Evolutionary conservation across 1,140 invertebrate species (phyloP).

Genomic region (Ceratina calcarata): DNA sequence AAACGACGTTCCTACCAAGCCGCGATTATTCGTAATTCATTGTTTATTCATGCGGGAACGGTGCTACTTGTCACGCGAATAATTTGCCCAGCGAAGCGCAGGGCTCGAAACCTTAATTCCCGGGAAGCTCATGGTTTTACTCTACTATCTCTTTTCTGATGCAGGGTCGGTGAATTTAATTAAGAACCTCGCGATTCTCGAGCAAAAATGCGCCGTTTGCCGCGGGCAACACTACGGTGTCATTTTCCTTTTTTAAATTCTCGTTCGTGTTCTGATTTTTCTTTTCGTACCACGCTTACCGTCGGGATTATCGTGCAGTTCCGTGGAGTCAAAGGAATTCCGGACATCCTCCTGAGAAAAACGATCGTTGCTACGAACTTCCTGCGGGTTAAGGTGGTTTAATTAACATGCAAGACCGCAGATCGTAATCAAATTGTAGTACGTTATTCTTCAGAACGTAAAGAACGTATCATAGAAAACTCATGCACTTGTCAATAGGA

Average conservation of each 20-base stretch:
- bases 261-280: not conserved
- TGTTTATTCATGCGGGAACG: conserved; percentile 12
- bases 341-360: not conserved
- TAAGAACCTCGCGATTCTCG: conserved; percentile 30
- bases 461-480: too few species aligned
- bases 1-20: not conserved
- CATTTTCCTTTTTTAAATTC: not conserved
- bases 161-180: conserved; percentile 36
- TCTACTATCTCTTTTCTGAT: too few species aligned
- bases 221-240: not conserved
- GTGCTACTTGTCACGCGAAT: not conserved
- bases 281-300: not conserved
- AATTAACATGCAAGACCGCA: too few species aligned
- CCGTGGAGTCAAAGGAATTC: conserved; percentile 26
- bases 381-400: not conserved
- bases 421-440: too few species aligned
- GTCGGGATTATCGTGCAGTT: conserved; percentile 1
- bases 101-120: conserved; percentile 9
- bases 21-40: conserved; percentile 6
- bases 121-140: conserved; percentile 8
- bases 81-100: conserved; percentile 1
- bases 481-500: too few species aligned
- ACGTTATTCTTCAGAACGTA: too few species aligned
- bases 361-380: conserved; percentile 5
- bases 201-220: conserved; percentile 13